Evolutionary conservation across 2,797 vertebrate genomes (phyloP).

Genomic region (Propithecus deckenii): DNA sequence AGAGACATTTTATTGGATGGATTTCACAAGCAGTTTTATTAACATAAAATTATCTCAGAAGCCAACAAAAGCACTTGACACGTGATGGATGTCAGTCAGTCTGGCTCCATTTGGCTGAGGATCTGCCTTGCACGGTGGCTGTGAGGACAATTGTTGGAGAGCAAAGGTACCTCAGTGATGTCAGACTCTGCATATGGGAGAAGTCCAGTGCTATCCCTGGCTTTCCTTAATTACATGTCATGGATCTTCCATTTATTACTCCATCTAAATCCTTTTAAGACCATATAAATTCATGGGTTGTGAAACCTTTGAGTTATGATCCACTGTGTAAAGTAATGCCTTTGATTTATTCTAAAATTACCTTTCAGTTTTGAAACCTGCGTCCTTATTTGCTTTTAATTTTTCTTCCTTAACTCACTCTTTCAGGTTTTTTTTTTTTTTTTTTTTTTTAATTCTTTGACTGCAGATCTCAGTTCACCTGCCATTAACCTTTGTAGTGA

Average conservation of each 20-base stretch:
- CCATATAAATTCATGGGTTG: background rate
- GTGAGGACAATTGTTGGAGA: background rate
- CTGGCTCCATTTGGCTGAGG: background rate
- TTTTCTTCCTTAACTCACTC: background rate
- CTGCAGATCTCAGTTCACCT: background rate
- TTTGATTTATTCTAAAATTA: slow-evolving; percentile 32
- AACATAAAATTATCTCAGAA: background rate
- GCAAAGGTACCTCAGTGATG: background rate
- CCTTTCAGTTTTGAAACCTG: background rate
- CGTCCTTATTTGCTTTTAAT: background rate
- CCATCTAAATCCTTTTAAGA: slow-evolving; percentile 26
- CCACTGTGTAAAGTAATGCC: background rate
- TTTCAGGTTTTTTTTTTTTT: background rate
- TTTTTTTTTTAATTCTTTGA: background rate
- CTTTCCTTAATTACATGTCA: background rate
- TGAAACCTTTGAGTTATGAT: slow-evolving; percentile 1
- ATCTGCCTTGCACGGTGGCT: background rate
- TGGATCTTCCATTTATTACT: background rate
- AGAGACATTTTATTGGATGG: background rate
- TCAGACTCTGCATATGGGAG: background rate
- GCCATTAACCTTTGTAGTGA: background rate
- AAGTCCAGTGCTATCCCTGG: background rate
- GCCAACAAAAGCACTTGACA: background rate
- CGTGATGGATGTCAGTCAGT: background rate
- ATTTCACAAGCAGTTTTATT: slow-evolving; percentile 16